Evolutionary conservation across 1,140 invertebrate genomes (phyloP), one percentile per base, ranked within the genome.

Genomic region (Ips nitidus): DNA sequence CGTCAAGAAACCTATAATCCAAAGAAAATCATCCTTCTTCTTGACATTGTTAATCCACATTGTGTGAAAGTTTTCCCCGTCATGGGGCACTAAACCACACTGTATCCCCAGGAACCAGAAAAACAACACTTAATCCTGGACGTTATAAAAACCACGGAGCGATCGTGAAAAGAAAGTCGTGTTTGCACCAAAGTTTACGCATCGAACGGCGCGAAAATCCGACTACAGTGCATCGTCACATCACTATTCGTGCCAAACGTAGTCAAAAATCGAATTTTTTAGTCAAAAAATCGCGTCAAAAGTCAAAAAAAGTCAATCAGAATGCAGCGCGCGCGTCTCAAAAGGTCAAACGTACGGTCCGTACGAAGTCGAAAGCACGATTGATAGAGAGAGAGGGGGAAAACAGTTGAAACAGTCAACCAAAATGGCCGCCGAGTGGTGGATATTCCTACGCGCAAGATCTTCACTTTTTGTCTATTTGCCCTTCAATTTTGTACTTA

Each of bases 11-110:
- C 73, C 73, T 76, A 77, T 79, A 78, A 79, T 79, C 78, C 78
- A 75, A 77, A 75, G 73, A 73, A 73, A 56, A 66, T 79, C 76
- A 74, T 77, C 78, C 79, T 73, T 78, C 75, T 74, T 78, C 69
- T 75, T 71, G 64, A 71, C 65, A 76, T 79, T 75, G 65, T 74
- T 79, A 80, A 80, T 78, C 77, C 79, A 79, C 79, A 80, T 80
- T 77, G 75, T 78, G 74, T 68, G 67, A 58, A 75, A 75, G 75
- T 73, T 75, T 74, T 74, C 78, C 75, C 78, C 78, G 76, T 72
- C 78, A 80, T 79, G 78, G 79, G 79, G 75, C 74, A 77, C 77
- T 71, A 62, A 60, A 64, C 74, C 8, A 50, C 39, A 66, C 57
- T 52, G 3, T 60, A 65, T 67, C 38, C 40, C 43, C 41, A 58